Evolutionary conservation across 1,140 invertebrate species (phyloP).

Genomic region (Lepidurus arcticus): DNA sequence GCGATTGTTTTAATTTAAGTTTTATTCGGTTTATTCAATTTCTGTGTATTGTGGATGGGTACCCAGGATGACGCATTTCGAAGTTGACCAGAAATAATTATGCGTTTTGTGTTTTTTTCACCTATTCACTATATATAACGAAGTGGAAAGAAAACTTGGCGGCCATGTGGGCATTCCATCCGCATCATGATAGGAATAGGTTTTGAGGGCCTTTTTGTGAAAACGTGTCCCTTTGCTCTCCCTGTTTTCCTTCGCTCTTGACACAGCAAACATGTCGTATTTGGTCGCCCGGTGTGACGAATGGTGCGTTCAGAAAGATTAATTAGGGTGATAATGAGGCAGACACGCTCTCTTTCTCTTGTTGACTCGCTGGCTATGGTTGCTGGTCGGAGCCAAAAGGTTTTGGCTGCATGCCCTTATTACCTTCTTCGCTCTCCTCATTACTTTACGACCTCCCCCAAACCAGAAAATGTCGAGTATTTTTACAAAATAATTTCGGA

Average conservation of each 20-base stretch:
- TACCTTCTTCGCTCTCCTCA: background rate
- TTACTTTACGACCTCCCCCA: background rate
- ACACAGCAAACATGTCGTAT: slow-evolving; percentile 19
- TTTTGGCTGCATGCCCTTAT: background rate
- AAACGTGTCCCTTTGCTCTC: background rate
- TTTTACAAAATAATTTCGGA: too few species aligned
- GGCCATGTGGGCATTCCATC: background rate
- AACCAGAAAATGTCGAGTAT: background rate
- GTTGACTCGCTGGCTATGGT: slow-evolving; percentile 13
- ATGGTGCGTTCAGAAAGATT: slow-evolving; percentile 5
- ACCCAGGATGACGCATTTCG: too few species aligned
- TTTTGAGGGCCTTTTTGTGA: background rate
- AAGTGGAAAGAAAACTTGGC: too few species aligned
- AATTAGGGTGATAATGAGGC: slow-evolving; percentile 19
- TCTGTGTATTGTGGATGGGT: too few species aligned
- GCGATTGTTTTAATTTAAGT: too few species aligned
- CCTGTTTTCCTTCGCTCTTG: background rate
- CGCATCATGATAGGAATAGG: background rate
- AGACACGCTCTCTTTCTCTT: slow-evolving; percentile 14
- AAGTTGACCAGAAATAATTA: too few species aligned
- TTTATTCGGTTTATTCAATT: too few species aligned
- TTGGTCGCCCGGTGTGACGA: slow-evolving; percentile 8
- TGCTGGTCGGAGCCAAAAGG: background rate
- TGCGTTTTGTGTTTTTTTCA: too few species aligned
- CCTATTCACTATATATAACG: too few species aligned